A percentile compares a stretch with the other conserved stretches of the same genome.
These are phyloP conservation scores for Sebastes jordani DNA, from an alignment of 2,797 vertebrate species.

Conservation along the genomic window DNA sequence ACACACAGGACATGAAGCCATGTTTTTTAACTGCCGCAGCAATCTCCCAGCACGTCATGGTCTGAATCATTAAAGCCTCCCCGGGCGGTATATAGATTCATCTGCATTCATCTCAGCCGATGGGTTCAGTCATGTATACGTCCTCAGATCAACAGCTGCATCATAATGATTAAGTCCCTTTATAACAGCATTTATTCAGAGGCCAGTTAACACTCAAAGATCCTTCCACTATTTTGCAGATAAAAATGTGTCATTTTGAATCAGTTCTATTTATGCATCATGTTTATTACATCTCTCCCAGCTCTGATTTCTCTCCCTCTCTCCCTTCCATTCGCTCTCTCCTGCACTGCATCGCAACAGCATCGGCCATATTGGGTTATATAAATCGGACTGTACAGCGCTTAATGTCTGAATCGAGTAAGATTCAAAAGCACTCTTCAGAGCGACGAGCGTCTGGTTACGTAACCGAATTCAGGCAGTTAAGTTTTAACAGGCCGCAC, in stretches of 20 bases:
- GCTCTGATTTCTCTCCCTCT: background rate
- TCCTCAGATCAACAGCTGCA: constrained; percentile 22
- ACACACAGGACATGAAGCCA: background rate
- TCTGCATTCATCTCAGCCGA: constrained; percentile 18
- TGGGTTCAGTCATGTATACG: background rate
- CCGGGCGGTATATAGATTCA: background rate
- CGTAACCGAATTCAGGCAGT: constrained; percentile 61
- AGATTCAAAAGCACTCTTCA: constrained; percentile 39
- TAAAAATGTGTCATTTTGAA: background rate
- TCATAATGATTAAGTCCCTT: background rate
- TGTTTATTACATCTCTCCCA: background rate
- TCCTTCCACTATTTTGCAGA: background rate
- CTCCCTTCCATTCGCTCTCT: background rate
- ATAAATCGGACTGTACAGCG: constrained; percentile 47
- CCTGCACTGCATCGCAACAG: constrained; percentile 24
- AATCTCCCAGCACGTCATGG: background rate
- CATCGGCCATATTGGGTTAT: constrained; percentile 61
- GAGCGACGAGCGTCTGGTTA: constrained; percentile 33
- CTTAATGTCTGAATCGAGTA: constrained; percentile 46
- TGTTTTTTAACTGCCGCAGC: constrained; percentile 1
- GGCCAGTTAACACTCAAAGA: background rate
- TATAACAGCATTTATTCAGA: background rate
- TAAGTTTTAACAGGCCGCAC: constrained; percentile 46
- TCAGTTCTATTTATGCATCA: background rate
- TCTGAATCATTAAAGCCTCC: constrained; percentile 17